phyloP scores from a whole-genome alignment of 1,140 invertebrate species.

The Uloborus diversus region DNA sequence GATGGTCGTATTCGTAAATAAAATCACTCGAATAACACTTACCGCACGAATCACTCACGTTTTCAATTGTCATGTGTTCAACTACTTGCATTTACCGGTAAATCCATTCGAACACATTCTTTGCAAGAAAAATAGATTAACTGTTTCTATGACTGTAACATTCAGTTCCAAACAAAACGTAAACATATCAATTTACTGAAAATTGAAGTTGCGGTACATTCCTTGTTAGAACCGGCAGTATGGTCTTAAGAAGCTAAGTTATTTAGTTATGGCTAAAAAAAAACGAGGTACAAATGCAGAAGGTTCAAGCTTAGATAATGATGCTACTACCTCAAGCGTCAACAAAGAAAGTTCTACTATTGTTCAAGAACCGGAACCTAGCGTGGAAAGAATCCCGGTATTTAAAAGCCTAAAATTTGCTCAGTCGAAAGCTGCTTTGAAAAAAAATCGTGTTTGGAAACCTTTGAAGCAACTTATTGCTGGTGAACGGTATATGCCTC shows the following conservation, averaged over 20 bases:
- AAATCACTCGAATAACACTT: no score
- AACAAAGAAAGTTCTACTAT: conserved; percentile 3
- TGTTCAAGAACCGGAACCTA: background rate
- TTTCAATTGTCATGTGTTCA: no score
- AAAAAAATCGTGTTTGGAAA: conserved; percentile 65
- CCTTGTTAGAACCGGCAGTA: no score
- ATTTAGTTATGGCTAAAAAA: conserved; percentile 29
- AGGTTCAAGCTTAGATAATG: background rate
- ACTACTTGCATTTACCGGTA: no score
- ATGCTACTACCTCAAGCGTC: conserved; percentile 3
- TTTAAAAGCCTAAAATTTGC: conserved; percentile 45
- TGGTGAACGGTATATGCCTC: conserved; percentile 62
- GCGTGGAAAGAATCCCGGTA: conserved; percentile 14
- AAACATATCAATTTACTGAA: no score
- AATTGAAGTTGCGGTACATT: no score
- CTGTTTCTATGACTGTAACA: no score
- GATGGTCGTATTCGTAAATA: no score
- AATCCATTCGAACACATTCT: no score
- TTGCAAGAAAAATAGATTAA: no score
- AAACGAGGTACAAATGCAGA: background rate
- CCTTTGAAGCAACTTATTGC: conserved; percentile 64
- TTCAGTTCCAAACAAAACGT: no score
- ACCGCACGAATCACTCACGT: no score
- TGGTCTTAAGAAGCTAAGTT: background rate
- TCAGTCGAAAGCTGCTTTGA: conserved; percentile 56